phyloP scores from a whole-genome alignment of 2,113 vertebrate genomes.

The Pluvianellus socialis region DNA sequence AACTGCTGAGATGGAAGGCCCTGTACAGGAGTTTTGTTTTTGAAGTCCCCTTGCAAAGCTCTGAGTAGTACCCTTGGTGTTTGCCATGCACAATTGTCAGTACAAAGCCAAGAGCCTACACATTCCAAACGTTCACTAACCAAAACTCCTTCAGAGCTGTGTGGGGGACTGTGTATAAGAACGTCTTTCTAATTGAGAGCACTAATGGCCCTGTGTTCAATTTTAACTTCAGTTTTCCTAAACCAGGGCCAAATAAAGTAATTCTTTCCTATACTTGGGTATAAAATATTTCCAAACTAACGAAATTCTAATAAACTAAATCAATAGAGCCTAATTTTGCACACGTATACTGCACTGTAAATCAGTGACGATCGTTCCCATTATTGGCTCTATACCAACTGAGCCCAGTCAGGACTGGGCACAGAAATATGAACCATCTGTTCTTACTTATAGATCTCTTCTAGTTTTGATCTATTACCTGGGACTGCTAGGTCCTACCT shows the following conservation, averaged over 20 bases:
- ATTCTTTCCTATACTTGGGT: background rate
- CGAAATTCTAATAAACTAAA: background rate
- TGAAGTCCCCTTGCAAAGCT: background rate
- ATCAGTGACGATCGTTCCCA: background rate
- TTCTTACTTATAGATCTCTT: background rate
- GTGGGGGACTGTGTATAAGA: background rate
- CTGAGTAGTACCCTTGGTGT: background rate
- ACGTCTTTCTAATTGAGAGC: background rate
- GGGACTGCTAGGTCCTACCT: background rate
- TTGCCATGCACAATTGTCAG: accelerated
- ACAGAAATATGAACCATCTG: background rate
- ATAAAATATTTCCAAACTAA: background rate
- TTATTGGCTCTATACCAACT: background rate
- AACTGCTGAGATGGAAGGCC: background rate
- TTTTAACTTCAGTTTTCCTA: background rate
- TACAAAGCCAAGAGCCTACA: background rate
- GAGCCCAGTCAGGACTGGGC: background rate
- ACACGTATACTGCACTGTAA: background rate
- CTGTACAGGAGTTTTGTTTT: background rate
- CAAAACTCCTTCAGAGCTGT: background rate
- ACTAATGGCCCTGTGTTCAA: background rate
- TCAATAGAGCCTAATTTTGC: background rate
- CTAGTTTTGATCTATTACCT: background rate
- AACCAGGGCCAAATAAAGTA: background rate
- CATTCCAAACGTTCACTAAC: background rate